A percentile compares a stretch with the other conserved stretches of the same genome.
Evolutionary conservation across 2,888 invertebrate species (phyloP).

Genomic region (Dioctria rufipes): DNA sequence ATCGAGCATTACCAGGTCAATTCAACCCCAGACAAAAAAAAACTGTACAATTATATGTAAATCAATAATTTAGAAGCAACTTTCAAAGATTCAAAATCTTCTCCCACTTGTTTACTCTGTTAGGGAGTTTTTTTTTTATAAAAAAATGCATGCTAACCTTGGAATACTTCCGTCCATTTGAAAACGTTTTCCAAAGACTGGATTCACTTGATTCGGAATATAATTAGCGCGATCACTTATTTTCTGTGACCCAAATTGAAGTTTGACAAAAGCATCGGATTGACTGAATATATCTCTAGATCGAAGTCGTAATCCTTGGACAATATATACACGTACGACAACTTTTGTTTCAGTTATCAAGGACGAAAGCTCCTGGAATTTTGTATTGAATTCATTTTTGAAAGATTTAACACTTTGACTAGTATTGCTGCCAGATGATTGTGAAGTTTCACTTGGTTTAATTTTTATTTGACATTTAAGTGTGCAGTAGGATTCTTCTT

Average conservation of each 20-base stretch:
- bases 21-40: no score
- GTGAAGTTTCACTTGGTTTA: constrained; percentile 10
- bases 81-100: no score
- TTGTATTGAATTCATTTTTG: constrained; percentile 31
- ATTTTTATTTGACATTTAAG: constrained; percentile 63
- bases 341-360: constrained; percentile 62
- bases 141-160: constrained; percentile 59
- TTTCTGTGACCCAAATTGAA: constrained; percentile 78
- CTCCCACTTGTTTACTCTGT: no score
- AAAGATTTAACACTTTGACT: constrained; percentile 17
- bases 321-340: constrained; percentile 81
- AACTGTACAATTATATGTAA: no score
- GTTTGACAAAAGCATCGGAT: constrained; percentile 84
- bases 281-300: constrained; percentile 80
- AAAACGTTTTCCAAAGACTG: constrained; percentile 84
- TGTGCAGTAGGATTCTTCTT: constrained; percentile 71
- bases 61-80: no score
- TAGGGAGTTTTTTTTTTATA: no score
- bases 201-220: constrained; percentile 82
- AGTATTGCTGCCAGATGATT: background rate
- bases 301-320: constrained; percentile 80
- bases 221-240: constrained; percentile 80
- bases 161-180: constrained; percentile 67
- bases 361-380: constrained; percentile 36
- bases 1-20: no score